Evolutionary conservation across 2,888 invertebrate species (phyloP), one percentile per base, ranked within the genome.

Genomic region (Salpingus planirostris): DNA sequence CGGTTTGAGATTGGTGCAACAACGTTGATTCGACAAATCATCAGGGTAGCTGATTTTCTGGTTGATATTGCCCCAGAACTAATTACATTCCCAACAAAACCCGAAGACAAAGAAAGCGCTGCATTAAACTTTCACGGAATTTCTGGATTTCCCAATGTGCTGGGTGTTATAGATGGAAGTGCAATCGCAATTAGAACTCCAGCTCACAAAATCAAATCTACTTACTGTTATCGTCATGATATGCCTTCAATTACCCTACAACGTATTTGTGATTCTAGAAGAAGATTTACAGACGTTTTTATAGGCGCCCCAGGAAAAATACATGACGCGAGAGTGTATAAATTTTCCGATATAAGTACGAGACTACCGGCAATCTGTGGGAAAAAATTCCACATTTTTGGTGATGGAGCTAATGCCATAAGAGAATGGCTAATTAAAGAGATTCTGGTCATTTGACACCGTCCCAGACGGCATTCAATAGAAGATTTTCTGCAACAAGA

Each of bases 141-240:
- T 13, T 15, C 32, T 21, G 42, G 42, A 29, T 44, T 46, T 34
- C 46, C 37, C 7, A 27, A 24, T 25, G 38, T 42, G 10, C 11
- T 50, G 11, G 50, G 44, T 4, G 47, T 45, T 33, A 43, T 50
- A 23, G 44, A 47, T 42, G 44, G 46, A 3, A 44, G 40, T 14
- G 42, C 28, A 8, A 45, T 51, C 12, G 21, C 15, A 5, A 51
- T 54, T 6, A 40, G 23, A 5, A 23, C 23, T 10, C 23, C 23
- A 23, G 23, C 11, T 5, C 39, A 50, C 22, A 58, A 57, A 52
- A 44, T 54, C 6, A 49, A 49, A 38, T 52, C 43, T 1, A 57
- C 52, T 3, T 58, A 55, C 37, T 42, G 47, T 2, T 57, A 60
- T 30, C 40, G 55, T 12, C 50, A 52, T 35, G 48, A 52, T 33